Evolutionary conservation across 2,113 vertebrate species (phyloP).

Genomic region (Serinus canaria): DNA sequence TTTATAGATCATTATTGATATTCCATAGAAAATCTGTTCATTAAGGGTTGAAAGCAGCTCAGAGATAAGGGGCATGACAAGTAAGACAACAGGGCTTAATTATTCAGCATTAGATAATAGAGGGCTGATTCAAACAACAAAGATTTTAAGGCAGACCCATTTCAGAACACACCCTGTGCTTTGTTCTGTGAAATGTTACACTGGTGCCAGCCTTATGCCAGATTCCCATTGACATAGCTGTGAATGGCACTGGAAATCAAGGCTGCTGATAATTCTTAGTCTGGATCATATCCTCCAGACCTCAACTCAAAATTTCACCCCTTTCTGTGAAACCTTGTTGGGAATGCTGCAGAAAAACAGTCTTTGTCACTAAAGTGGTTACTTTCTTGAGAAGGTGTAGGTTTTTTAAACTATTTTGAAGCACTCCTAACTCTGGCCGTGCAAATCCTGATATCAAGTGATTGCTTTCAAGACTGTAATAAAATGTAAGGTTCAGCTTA

Average conservation of each 20-base stretch:
- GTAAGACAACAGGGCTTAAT: neutral
- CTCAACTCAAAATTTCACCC: neutral
- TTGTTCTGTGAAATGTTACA: neutral
- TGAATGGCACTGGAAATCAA: neutral
- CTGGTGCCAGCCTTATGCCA: neutral
- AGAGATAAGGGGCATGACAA: neutral
- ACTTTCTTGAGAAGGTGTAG: neutral
- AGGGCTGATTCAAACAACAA: neutral
- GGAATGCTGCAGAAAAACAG: neutral
- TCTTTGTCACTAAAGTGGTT: neutral
- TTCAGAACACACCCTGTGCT: neutral
- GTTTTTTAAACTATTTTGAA: neutral
- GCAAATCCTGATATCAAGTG: neutral
- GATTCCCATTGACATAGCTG: neutral
- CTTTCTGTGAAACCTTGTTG: neutral
- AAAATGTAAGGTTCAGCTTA: neutral
- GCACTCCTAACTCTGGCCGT: neutral
- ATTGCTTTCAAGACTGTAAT: neutral
- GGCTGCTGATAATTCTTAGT: neutral
- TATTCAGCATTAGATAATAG: neutral
- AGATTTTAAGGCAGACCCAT: neutral
- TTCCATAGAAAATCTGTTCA: neutral
- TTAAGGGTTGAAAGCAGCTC: neutral
- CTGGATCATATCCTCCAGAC: neutral
- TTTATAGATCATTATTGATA: neutral